Evolutionary conservation across 2,113 vertebrate species (phyloP).

Genomic region (Ctenodactylus gundi): DNA sequence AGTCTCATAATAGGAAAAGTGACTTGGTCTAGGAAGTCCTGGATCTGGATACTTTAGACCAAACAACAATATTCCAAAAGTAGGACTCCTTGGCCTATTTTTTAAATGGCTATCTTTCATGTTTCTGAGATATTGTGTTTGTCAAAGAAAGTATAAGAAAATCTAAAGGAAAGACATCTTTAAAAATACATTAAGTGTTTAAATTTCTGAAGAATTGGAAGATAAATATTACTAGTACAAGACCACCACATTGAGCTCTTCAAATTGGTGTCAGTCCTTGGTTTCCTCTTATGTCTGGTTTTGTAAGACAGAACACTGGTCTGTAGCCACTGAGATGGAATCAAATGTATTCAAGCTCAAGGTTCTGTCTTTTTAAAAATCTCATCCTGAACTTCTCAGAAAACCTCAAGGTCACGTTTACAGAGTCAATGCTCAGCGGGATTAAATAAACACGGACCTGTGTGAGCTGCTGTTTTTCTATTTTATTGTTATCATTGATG

Average conservation of each 20-base stretch:
- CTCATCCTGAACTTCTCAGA: background rate
- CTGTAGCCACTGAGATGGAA: background rate
- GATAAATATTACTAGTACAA: background rate
- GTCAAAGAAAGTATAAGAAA: background rate
- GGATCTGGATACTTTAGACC: background rate
- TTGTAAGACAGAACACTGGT: background rate
- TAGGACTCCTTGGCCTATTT: background rate
- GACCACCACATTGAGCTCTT: background rate
- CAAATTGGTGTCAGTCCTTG: background rate
- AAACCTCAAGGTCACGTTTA: conserved; percentile 45
- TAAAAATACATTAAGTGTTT: background rate
- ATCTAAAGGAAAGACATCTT: background rate
- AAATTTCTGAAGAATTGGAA: background rate
- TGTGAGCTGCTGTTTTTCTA: background rate
- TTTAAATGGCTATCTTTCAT: background rate
- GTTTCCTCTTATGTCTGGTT: background rate
- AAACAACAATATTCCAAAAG: background rate
- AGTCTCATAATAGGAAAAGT: background rate
- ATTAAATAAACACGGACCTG: background rate
- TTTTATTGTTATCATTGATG: background rate
- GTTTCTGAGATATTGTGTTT: background rate
- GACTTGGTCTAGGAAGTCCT: background rate
- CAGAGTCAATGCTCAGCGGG: background rate
- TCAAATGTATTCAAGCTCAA: conserved; percentile 7
- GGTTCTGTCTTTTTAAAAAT: conserved; percentile 52